These are phyloP conservation scores for Rotaria sp. DNA, from an alignment of 2,888 invertebrate genomes.

Conservation along the genomic window DNA sequence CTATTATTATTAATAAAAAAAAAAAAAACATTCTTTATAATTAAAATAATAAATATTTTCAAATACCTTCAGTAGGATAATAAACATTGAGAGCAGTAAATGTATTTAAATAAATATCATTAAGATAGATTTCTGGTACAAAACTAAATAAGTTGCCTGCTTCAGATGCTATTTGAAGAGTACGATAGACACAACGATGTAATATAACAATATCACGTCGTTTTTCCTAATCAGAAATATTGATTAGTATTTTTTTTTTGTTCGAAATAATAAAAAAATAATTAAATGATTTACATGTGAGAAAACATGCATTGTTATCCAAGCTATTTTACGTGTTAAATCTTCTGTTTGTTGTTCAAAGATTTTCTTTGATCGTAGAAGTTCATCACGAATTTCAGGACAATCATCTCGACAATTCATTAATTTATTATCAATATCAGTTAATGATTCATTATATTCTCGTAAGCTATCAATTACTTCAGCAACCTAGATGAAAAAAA, in stretches of 20 bases:
- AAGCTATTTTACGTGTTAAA: slow-evolving; percentile 65
- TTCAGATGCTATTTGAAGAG: slow-evolving; percentile 12
- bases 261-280: background rate
- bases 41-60: slow-evolving; percentile 45
- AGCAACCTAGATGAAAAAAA: slow-evolving; percentile 52
- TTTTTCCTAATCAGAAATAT: background rate
- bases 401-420: slow-evolving; percentile 43
- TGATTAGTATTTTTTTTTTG: slow-evolving; percentile 2
- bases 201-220: slow-evolving; percentile 42
- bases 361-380: slow-evolving; percentile 61
- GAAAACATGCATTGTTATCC: slow-evolving; percentile 66
- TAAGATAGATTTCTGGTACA: slow-evolving; percentile 8
- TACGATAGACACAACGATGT: slow-evolving; percentile 26
- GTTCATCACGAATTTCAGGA: slow-evolving; percentile 58
- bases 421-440: slow-evolving; percentile 59
- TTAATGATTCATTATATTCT: slow-evolving; percentile 63
- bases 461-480: slow-evolving; percentile 64
- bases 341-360: slow-evolving; percentile 62
- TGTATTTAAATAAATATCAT: slow-evolving; percentile 25
- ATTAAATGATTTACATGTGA: slow-evolving; percentile 55
- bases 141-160: slow-evolving; percentile 23
- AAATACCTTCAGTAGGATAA: background rate
- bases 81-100: slow-evolving; percentile 10
- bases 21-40: slow-evolving; percentile 49
- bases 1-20: too few species aligned